Evolutionary conservation across 2,888 invertebrate genomes (phyloP).

Genomic region (Amphimallon solstitiale): DNA sequence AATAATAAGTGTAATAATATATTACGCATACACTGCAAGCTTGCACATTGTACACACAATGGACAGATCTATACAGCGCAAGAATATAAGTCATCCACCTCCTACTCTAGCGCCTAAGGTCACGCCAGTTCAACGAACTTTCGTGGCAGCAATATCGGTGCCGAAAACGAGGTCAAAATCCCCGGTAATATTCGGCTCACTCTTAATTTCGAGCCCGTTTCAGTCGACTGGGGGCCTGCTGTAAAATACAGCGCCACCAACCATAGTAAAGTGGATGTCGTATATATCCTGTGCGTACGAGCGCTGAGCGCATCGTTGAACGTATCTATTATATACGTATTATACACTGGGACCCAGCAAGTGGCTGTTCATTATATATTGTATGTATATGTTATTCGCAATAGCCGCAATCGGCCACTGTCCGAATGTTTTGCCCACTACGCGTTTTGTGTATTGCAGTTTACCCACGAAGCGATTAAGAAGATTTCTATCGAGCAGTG

Average conservation of each 20-base stretch:
- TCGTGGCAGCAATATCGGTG: slow-evolving; percentile 36
- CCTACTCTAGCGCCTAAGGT: slow-evolving; percentile 50
- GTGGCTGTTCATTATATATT: no score
- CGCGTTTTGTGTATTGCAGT: no score
- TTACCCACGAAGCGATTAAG: no score
- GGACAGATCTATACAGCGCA: neutral
- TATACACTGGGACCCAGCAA: neutral
- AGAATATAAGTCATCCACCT: slow-evolving; percentile 38
- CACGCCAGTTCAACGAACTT: slow-evolving; percentile 52
- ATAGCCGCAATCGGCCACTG: no score
- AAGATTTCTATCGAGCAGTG: no score
- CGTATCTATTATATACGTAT: no score
- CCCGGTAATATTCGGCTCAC: slow-evolving; percentile 44
- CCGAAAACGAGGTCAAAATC: slow-evolving; percentile 45
- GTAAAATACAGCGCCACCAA: neutral
- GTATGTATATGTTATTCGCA: no score
- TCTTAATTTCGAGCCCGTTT: slow-evolving; percentile 42
- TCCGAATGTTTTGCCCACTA: no score
- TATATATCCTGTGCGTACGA: no score
- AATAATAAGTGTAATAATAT: slow-evolving; percentile 27
- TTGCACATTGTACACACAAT: neutral
- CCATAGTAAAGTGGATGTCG: neutral
- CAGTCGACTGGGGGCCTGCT: neutral
- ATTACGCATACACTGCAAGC: no score
- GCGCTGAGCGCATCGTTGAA: no score